phyloP scores from a whole-genome alignment of 2,113 vertebrate species.

The Alexandromys fortis region DNA sequence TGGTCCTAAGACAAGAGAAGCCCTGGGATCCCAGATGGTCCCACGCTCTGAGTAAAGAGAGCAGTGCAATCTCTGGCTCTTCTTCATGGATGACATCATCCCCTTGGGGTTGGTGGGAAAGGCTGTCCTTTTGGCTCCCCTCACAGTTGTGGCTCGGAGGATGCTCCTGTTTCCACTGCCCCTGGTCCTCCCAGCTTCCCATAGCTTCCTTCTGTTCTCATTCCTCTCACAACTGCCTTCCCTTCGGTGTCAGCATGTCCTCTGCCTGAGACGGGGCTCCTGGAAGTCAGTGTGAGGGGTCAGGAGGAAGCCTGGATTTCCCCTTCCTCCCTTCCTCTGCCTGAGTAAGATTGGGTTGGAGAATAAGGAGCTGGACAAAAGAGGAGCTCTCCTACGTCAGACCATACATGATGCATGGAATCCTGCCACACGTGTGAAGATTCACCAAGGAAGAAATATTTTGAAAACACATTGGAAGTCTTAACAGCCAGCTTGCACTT shows the following conservation, averaged over 20 bases:
- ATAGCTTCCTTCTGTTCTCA: background rate
- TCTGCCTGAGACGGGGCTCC: background rate
- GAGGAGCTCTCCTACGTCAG: background rate
- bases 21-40: constrained; percentile 64
- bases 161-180: background rate
- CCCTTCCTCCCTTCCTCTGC: background rate
- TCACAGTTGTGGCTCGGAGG: background rate
- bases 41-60: constrained; percentile 62
- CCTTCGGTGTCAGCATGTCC: background rate
- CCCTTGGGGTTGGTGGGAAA: constrained; percentile 47
- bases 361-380: background rate
- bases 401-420: background rate
- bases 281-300: background rate
- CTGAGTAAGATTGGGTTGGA: background rate
- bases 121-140: background rate
- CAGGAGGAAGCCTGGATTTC: background rate
- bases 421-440: background rate
- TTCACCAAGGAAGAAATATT: background rate
- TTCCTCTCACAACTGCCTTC: constrained; percentile 23
- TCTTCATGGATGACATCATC: constrained; percentile 65
- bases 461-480: background rate
- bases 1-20: background rate
- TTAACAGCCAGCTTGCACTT: background rate
- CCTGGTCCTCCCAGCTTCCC: background rate
- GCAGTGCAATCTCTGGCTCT: constrained; percentile 50